Evolutionary conservation across 2,113 vertebrate species (phyloP).

Genomic region (Mionectes macconnelli): DNA sequence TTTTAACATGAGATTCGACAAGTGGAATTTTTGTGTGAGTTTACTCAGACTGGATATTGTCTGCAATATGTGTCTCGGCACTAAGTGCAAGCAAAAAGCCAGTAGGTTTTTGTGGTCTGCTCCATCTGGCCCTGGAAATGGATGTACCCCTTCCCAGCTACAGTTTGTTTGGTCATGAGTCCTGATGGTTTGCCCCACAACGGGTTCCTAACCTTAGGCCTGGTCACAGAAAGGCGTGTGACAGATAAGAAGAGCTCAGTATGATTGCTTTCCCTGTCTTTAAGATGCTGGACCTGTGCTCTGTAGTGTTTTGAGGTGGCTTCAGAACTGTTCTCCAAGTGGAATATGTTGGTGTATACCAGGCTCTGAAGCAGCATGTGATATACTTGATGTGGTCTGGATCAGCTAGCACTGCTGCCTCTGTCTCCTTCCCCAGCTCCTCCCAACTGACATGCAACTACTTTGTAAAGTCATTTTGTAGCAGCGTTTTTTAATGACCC

Average conservation of each 20-base stretch:
- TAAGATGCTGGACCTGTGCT: not conserved
- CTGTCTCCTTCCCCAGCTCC: not conserved
- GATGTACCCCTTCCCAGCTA: not conserved
- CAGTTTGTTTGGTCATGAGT: not conserved
- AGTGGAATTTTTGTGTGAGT: not conserved
- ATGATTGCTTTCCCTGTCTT: not conserved
- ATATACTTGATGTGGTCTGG: not conserved
- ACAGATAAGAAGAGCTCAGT: not conserved
- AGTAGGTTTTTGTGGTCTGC: not conserved
- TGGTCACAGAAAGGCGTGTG: not conserved
- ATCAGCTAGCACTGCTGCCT: rapidly evolving
- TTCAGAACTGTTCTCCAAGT: not conserved
- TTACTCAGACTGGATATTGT: not conserved
- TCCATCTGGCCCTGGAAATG: not conserved
- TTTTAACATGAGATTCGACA: not conserved
- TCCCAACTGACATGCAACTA: not conserved
- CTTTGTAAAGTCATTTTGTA: not conserved
- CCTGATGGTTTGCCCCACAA: not conserved
- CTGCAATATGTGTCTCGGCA: not conserved
- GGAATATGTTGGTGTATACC: rapidly evolving
- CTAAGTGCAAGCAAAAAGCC: not conserved
- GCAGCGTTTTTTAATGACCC: not conserved
- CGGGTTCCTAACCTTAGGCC: not conserved
- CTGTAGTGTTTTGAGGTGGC: not conserved
- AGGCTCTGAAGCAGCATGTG: not conserved